A percentile compares a stretch with the other conserved stretches of the same genome.
These are phyloP conservation scores for Pangasianodon hypophthalmus DNA, from an alignment of 2,113 vertebrate species.

Conservation along the genomic window DNA sequence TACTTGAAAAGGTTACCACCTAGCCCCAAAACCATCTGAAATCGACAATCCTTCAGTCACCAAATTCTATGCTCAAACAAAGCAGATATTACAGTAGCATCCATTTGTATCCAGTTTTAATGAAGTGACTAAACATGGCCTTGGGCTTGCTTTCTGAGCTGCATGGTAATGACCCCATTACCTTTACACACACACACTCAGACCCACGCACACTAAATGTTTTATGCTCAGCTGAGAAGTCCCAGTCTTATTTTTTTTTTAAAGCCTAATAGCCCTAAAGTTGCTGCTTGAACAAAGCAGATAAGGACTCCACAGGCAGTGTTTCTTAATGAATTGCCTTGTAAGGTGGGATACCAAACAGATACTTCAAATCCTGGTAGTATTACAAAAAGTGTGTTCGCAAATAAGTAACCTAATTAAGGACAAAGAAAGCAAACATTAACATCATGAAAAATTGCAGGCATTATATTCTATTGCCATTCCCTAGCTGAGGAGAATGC, in stretches of 20 bases:
- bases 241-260: constrained; percentile 48
- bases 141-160: constrained; percentile 60
- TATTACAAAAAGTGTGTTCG: background rate
- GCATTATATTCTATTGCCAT: background rate
- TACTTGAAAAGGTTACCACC: background rate
- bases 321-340: constrained; percentile 36
- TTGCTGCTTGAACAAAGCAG: constrained; percentile 50
- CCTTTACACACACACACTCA: constrained; percentile 25
- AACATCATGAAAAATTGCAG: constrained; percentile 16
- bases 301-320: constrained; percentile 52
- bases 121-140: constrained; percentile 70
- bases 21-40: background rate
- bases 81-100: constrained; percentile 61
- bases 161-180: constrained; percentile 66
- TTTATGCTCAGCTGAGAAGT: constrained; percentile 52
- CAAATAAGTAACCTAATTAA: constrained; percentile 31
- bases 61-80: constrained; percentile 60
- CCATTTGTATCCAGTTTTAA: constrained; percentile 69
- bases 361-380: constrained; percentile 8
- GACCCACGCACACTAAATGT: constrained; percentile 36
- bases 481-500: background rate
- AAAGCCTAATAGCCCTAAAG: constrained; percentile 53
- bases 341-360: constrained; percentile 19
- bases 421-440: constrained; percentile 13
- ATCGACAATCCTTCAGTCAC: background rate